Evolutionary conservation across 1,140 invertebrate genomes (phyloP).

Genomic region (Lutraria rhynchaena): DNA sequence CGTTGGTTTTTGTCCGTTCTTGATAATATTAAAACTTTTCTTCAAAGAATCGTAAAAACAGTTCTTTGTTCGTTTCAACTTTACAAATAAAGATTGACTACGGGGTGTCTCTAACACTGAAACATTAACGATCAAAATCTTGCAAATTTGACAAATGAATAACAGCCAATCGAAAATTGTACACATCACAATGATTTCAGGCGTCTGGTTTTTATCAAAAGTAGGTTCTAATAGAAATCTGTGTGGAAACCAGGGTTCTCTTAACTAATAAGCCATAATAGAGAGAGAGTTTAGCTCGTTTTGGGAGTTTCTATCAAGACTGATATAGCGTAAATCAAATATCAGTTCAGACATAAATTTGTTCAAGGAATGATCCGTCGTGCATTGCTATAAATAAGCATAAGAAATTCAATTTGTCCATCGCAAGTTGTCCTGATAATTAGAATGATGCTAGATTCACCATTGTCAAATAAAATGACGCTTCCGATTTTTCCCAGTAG

Average conservation of each 20-base stretch:
- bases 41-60: too few species aligned
- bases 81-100: not conserved
- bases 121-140: not conserved
- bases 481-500: slow-evolving; percentile 54
- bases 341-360: slow-evolving; percentile 56
- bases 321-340: slow-evolving; percentile 58
- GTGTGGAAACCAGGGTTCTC: slow-evolving; percentile 37
- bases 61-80: too few species aligned
- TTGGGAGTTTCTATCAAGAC: slow-evolving; percentile 21
- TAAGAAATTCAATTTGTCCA: slow-evolving; percentile 58
- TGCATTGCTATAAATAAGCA: slow-evolving; percentile 41
- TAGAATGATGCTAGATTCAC: slow-evolving; percentile 20
- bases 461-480: slow-evolving; percentile 57
- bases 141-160: slow-evolving; percentile 39
- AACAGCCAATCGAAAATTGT: slow-evolving; percentile 37
- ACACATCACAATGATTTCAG: slow-evolving; percentile 30
- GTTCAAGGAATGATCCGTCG: slow-evolving; percentile 53
- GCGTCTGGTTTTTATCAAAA: slow-evolving; percentile 46
- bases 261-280: slow-evolving; percentile 44
- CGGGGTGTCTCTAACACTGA: too few species aligned
- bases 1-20: too few species aligned
- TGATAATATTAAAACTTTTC: too few species aligned
- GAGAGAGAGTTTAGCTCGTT: slow-evolving; percentile 7
- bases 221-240: slow-evolving; percentile 33
- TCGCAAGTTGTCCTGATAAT: slow-evolving; percentile 39